Evolutionary conservation across 2,797 vertebrate species (phyloP).

Genomic region (Gallinago solitaria): DNA sequence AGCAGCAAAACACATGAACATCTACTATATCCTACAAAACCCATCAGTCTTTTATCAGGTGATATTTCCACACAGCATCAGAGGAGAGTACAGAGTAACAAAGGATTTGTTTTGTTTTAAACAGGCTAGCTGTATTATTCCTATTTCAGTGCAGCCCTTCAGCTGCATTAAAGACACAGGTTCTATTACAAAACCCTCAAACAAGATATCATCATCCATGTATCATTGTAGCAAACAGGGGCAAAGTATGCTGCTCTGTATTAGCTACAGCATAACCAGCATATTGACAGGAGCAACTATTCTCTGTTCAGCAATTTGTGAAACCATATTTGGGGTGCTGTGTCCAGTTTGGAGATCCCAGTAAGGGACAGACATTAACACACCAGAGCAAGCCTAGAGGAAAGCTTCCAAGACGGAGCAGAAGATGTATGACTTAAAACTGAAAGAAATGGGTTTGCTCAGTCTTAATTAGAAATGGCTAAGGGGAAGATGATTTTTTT

Average conservation of each 20-base stretch:
- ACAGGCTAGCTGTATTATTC: background rate
- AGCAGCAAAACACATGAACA: background rate
- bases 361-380: background rate
- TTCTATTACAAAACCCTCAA: background rate
- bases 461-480: background rate
- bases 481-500: background rate
- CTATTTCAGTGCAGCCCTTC: background rate
- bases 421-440: background rate
- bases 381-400: background rate
- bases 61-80: background rate
- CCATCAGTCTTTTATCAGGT: background rate
- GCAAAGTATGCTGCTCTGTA: background rate
- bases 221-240: background rate
- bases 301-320: background rate
- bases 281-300: fast-evolving
- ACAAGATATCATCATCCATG: background rate
- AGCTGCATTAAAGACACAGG: background rate
- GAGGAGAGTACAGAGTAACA: background rate
- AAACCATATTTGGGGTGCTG: background rate
- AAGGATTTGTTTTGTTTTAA: background rate
- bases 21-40: background rate
- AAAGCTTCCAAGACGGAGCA: background rate
- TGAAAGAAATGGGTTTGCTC: background rate
- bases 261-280: background rate
- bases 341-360: background rate